Base-by-base conservation (phyloP, 2,888 invertebrate species). In the Xestia xanthographa region DNA sequence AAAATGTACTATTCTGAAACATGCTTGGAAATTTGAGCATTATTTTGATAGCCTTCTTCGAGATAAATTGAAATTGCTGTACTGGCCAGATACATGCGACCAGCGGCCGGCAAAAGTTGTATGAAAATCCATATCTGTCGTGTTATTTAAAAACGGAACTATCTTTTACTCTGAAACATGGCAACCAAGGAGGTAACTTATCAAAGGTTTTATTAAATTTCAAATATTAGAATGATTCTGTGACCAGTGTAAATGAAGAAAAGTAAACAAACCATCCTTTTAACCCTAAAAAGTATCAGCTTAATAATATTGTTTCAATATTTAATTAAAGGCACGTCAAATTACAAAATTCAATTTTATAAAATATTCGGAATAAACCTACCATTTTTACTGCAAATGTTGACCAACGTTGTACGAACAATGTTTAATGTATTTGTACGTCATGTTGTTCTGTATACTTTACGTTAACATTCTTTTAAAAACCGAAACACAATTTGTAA, bases 401-500 rank as follows among this genome's bases (percentile, higher is more conserved):
- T 62, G 60, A 72, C 60, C 38, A 50, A 34, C 53, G 48, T 38
- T 79, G 38, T 66, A 56, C 66, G 26, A 81, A 75, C 63, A 75
- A 84, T 72, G 58, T 76, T 73, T 58, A 62, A 72, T 85, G 58
- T 77, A 81, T 85, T 74, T 75, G 50, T 50, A 29, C 73, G 71
- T 74, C 75, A 73, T 72, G 38, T 80, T 76, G 66, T 60, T 75
- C 38, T 62, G 66, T 65, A 70, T 65, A 76, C 38, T 72, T 73
- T 76, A 84, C 38, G 69, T 79, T 63, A 68, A 77, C 66, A 83
- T 80, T 73, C 50, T 80, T 73, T 70, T 53, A 73, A 83, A 69
- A 83, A 69, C 66, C 60, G 60, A 66, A 77, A 72, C 69, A n/a
- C 26, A 60, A 87, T 83, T 83, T 80, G 65, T 72, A 80, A 83